Conservation (phyloP, 2,113 vertebrate species). For the Spheniscus mendiculus region DNA sequence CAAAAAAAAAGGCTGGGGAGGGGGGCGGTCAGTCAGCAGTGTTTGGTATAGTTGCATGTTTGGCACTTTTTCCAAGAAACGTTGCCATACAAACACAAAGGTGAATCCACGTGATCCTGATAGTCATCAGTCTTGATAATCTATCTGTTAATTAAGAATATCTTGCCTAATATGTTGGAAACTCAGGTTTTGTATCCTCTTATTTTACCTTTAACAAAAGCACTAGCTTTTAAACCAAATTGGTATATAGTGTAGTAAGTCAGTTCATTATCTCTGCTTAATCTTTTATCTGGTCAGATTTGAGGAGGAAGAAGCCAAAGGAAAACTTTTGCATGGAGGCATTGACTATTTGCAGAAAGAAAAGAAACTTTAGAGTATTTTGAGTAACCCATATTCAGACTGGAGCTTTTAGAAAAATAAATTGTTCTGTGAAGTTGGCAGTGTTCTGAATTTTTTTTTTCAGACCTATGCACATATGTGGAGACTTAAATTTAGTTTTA, state of each 20-base stretch:
- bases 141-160: not conserved
- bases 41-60: not conserved
- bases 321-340: not conserved
- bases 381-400: not conserved
- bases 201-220: not conserved
- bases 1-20: accelerated
- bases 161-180: not conserved
- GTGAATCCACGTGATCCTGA: not conserved
- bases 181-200: not conserved
- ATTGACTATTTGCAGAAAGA: not conserved
- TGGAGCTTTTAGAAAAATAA: not conserved
- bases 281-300: not conserved
- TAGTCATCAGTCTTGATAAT: not conserved
- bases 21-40: too few relatives aligned
- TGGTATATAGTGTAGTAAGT: not conserved
- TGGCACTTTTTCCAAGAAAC: not conserved
- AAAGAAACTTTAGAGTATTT: not conserved
- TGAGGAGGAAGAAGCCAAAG: not conserved
- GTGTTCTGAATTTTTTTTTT: not conserved
- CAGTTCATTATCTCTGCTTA: not conserved
- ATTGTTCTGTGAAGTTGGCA: not conserved
- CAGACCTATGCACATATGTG: not conserved
- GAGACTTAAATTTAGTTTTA: not conserved
- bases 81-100: not conserved
- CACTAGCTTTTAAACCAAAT: not conserved